Evolutionary conservation across 2,888 invertebrate genomes (phyloP).

Genomic region (Sphaerophoria taeniata): DNA sequence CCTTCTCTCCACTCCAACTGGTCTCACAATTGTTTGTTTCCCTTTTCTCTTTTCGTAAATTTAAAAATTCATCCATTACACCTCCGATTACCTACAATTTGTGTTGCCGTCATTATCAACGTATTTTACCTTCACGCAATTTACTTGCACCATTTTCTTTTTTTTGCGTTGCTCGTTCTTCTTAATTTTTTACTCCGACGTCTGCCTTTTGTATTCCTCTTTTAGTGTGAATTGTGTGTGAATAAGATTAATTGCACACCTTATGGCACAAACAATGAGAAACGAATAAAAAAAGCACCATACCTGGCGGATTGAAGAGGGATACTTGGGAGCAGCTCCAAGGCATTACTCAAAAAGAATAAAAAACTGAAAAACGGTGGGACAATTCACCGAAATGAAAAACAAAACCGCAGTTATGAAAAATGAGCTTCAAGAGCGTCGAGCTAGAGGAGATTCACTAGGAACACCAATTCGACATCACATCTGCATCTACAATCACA

Average conservation of each 20-base stretch:
- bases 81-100: slow-evolving; percentile 70
- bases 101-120: slow-evolving; percentile 66
- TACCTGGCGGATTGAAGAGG: background rate
- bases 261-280: slow-evolving; percentile 39
- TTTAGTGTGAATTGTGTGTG: slow-evolving; percentile 72
- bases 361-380: slow-evolving; percentile 46
- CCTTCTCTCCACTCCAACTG: no score
- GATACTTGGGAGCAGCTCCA: slow-evolving; percentile 13
- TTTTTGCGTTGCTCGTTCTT: slow-evolving; percentile 12
- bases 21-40: background rate
- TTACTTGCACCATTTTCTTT: slow-evolving; percentile 32
- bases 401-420: slow-evolving; percentile 71
- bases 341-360: slow-evolving; percentile 66
- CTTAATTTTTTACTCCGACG: slow-evolving; percentile 63
- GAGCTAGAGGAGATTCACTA: slow-evolving; percentile 5
- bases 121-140: slow-evolving; percentile 70
- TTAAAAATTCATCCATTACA: slow-evolving; percentile 70
- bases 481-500: slow-evolving; percentile 50
- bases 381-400: slow-evolving; percentile 28
- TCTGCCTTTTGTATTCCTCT: slow-evolving; percentile 57
- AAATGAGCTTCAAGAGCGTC: slow-evolving; percentile 50
- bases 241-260: slow-evolving; percentile 74
- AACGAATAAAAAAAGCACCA: background rate
- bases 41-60: slow-evolving; percentile 41
- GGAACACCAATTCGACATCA: slow-evolving; percentile 52